A percentile compares a stretch with the other conserved stretches of the same genome.
Conservation (phyloP, 1,140 invertebrate species). For the Diorhabda carinulata region DNA sequence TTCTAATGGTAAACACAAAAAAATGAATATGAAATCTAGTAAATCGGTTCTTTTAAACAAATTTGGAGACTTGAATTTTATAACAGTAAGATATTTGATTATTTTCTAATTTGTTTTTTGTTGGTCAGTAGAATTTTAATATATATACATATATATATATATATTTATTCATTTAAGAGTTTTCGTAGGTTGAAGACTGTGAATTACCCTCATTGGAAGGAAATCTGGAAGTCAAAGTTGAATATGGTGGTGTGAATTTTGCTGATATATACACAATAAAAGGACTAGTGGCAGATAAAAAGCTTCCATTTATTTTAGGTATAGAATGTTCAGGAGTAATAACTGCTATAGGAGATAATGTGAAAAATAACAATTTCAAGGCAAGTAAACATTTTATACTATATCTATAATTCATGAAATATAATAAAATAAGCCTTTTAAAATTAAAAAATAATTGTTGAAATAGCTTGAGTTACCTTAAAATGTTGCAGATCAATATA, state of each 20-base stretch:
- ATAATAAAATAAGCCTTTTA: neutral
- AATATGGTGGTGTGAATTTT: constrained; percentile 56
- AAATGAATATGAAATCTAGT: no score
- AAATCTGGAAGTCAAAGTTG: constrained; percentile 52
- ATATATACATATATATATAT: constrained; percentile 9
- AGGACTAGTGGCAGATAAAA: constrained; percentile 44
- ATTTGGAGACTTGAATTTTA: no score
- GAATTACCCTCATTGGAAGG: constrained; percentile 34
- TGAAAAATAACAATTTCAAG: constrained; percentile 35
- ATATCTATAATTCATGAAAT: constrained; percentile 1
- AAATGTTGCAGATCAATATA: no score
- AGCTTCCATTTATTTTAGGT: constrained; percentile 50
- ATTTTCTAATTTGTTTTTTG: no score
- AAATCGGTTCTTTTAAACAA: no score
- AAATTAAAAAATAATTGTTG: no score
- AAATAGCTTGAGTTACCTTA: no score
- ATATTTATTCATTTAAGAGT: neutral
- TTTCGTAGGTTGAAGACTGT: constrained; percentile 37
- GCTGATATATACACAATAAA: constrained; percentile 52
- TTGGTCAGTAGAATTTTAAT: neutral
- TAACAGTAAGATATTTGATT: no score
- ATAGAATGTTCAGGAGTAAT: constrained; percentile 51
- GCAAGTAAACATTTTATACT: constrained; percentile 30
- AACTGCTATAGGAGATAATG: constrained; percentile 38
- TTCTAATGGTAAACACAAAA: no score